Percentiles rank a stretch among this genome's conserved stretches.
Conservation (phyloP, 2,888 invertebrate species). For the Gymnosoma rotundatum region DNA sequence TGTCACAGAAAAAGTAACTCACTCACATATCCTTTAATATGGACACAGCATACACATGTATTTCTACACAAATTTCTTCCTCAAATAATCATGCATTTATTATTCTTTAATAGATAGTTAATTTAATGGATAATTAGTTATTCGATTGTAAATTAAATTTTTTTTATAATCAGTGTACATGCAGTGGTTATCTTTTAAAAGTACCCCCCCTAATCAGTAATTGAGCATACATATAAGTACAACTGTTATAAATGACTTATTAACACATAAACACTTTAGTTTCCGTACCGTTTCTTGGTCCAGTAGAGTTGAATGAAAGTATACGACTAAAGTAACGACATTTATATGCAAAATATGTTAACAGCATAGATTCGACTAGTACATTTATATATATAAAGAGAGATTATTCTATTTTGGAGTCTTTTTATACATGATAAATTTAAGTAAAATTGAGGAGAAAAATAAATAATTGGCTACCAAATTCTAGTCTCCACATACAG, state of each 20-base stretch:
- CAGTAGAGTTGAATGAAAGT: constrained; percentile 68
- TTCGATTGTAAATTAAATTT: constrained; percentile 29
- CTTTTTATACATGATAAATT: background rate
- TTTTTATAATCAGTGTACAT: constrained; percentile 6
- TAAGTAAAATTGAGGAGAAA: background rate
- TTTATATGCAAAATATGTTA: constrained; percentile 52
- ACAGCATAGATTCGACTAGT: constrained; percentile 48
- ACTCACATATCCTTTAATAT: constrained; percentile 51
- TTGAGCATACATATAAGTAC: constrained; percentile 38
- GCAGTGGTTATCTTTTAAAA: constrained; percentile 4
- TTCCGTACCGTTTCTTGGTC: constrained; percentile 66
- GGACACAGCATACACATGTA: constrained; percentile 45
- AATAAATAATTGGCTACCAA: constrained; percentile 27
- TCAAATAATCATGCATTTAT: constrained; percentile 39
- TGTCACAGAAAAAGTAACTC: constrained; percentile 63
- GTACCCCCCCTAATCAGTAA: background rate
- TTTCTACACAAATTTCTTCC: constrained; percentile 21
- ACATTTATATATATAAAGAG: background rate
- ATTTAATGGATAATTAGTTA: constrained; percentile 18
- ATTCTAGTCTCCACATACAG: constrained; percentile 52
- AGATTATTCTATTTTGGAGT: no score
- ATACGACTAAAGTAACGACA: constrained; percentile 66
- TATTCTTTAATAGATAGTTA: no score
- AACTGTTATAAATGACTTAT: constrained; percentile 35
- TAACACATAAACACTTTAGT: constrained; percentile 37